A percentile compares a stretch with the other conserved stretches of the same genome.
Evolutionary conservation across 2,113 vertebrate species (phyloP).

Genomic region (Microcebus murinus): DNA sequence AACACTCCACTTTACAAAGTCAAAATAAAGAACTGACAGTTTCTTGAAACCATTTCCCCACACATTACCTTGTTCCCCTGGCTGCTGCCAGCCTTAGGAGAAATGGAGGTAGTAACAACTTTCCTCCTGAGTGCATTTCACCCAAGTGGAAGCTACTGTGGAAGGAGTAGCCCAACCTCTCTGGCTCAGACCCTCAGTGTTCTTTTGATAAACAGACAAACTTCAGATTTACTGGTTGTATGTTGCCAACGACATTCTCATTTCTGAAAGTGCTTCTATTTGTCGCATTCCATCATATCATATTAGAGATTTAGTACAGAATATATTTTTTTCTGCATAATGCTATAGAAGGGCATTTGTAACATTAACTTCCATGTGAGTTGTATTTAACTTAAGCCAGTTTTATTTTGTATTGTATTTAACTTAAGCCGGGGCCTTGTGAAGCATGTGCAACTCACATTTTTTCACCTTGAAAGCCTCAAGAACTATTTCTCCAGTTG

Average conservation of each 20-base stretch:
- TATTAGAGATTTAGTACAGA: background rate
- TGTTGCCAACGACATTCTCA: background rate
- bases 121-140: background rate
- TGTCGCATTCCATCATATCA: background rate
- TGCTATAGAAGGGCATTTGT: background rate
- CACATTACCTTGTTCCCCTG: background rate
- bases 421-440: no score
- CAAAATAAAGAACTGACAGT: background rate
- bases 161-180: no score
- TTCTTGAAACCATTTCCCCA: background rate
- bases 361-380: no score
- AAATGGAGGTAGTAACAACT: background rate
- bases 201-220: background rate
- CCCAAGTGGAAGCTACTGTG: background rate
- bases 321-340: background rate
- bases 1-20: background rate
- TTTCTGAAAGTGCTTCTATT: background rate
- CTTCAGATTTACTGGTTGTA: background rate
- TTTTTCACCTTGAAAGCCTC: no score
- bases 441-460: no score
- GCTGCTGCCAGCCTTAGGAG: background rate
- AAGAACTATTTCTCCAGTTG: no score
- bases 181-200: background rate
- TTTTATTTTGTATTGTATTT: no score
- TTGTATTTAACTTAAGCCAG: no score